Percentiles rank a stretch among this genome's conserved stretches.
Evolutionary conservation across 1,140 invertebrate genomes (phyloP).

Genomic region (Euborellia annulipes): DNA sequence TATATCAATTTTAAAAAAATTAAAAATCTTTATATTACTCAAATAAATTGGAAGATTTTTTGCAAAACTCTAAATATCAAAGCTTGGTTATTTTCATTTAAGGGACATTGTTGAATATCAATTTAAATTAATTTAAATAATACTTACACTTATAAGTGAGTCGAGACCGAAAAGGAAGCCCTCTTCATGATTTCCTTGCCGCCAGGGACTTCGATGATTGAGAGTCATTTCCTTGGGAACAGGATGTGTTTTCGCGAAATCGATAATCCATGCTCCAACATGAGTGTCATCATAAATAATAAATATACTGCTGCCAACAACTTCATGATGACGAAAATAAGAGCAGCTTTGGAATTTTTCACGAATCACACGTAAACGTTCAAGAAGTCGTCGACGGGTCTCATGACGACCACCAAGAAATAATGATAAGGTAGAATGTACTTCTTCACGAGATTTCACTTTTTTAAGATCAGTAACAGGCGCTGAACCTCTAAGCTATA

Average conservation of each 20-base stretch:
- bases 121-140: too few species aligned
- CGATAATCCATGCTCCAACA: constrained; percentile 87
- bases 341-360: constrained; percentile 63
- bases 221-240: constrained; percentile 53
- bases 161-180: constrained; percentile 83
- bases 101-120: too few species aligned
- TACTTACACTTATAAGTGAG: constrained; percentile 48
- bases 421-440: constrained; percentile 57
- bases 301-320: constrained; percentile 84
- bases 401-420: constrained; percentile 55
- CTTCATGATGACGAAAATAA: constrained; percentile 80
- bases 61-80: too few species aligned
- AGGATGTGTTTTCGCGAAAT: constrained; percentile 81
- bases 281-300: constrained; percentile 79
- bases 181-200: constrained; percentile 86
- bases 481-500: constrained; percentile 43
- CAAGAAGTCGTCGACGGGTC: constrained; percentile 49
- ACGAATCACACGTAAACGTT: constrained; percentile 60
- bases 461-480: constrained; percentile 62
- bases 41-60: too few species aligned
- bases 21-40: too few species aligned
- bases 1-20: too few species aligned
- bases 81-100: too few species aligned
- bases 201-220: constrained; percentile 63
- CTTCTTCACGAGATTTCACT: constrained; percentile 58